Percentiles rank a stretch among this genome's conserved stretches.
These are phyloP conservation scores for Acanthaster planci DNA, from an alignment of 35 echinoderm and acorn worm genomes.

Conservation along the genomic window DNA sequence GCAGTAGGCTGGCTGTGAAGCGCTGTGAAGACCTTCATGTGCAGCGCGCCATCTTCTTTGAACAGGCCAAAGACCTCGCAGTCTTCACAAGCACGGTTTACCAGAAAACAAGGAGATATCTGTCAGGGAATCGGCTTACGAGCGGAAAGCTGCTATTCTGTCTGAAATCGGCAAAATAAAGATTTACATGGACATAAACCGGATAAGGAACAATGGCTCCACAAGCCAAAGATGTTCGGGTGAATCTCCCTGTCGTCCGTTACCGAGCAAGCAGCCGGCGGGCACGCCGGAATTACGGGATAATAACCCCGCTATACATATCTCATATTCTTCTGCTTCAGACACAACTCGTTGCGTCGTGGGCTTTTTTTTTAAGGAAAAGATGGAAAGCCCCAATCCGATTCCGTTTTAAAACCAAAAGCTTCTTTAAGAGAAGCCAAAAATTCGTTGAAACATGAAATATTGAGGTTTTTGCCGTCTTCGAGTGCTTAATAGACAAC, in stretches of 20 bases:
- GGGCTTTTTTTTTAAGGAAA: background rate
- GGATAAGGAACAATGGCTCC: background rate
- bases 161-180: constrained; percentile 27
- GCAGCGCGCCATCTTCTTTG: background rate
- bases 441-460: background rate
- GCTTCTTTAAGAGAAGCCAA: background rate
- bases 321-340: background rate
- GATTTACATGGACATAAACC: constrained; percentile 20
- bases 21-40: background rate
- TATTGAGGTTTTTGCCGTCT: too few relatives aligned
- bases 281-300: background rate
- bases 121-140: background rate
- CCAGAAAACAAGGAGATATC: constrained; percentile 6
- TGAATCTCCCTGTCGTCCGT: background rate
- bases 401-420: constrained; percentile 3
- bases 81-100: background rate
- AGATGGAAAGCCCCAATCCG: background rate
- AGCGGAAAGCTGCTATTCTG: background rate
- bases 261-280: background rate
- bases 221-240: background rate
- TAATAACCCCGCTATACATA: background rate
- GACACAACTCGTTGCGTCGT: background rate
- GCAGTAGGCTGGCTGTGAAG: background rate
- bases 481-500: too few relatives aligned
- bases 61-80: constrained; percentile 7